These are phyloP conservation scores for Proterorhinus semilunaris DNA, from an alignment of 2,113 vertebrate species.

Conservation along the genomic window DNA sequence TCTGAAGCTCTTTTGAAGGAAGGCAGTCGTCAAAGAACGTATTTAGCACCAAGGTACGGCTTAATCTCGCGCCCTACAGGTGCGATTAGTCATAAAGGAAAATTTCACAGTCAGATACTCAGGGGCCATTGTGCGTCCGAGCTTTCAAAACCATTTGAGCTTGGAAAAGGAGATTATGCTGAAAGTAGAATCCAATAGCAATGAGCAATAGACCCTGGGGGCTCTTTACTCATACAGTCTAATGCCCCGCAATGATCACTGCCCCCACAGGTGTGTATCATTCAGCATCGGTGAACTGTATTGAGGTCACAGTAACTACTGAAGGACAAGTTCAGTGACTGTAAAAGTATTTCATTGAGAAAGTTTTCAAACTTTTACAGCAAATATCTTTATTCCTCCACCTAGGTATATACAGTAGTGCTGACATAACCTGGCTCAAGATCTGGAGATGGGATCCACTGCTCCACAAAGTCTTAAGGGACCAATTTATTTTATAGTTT, in stretches of 20 bases:
- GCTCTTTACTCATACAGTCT: constrained; percentile 41
- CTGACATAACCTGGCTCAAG: too few relatives aligned
- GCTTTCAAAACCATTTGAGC: constrained; percentile 47
- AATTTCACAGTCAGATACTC: constrained; percentile 43
- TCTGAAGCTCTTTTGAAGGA: constrained; percentile 36
- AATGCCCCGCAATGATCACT: constrained; percentile 11
- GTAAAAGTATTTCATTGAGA: not conserved
- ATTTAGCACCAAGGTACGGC: constrained; percentile 31
- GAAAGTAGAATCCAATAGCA: constrained; percentile 42
- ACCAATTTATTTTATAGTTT: too few relatives aligned
- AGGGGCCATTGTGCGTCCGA: constrained; percentile 35
- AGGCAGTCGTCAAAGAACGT: constrained; percentile 7
- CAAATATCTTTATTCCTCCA: too few relatives aligned
- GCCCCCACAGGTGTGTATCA: constrained; percentile 38
- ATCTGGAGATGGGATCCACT: too few relatives aligned
- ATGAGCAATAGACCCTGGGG: constrained; percentile 30
- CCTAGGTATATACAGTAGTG: too few relatives aligned
- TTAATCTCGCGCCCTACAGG: constrained; percentile 44
- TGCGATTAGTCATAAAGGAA: constrained; percentile 47
- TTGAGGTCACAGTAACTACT: not conserved
- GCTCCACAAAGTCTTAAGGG: too few relatives aligned
- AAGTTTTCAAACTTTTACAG: not conserved
- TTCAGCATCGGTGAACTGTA: not conserved
- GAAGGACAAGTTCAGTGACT: not conserved
- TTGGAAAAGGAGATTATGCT: constrained; percentile 47